These are phyloP conservation scores for Apogon talboti DNA, from an alignment of 2,797 vertebrate species.

Conservation along the genomic window DNA sequence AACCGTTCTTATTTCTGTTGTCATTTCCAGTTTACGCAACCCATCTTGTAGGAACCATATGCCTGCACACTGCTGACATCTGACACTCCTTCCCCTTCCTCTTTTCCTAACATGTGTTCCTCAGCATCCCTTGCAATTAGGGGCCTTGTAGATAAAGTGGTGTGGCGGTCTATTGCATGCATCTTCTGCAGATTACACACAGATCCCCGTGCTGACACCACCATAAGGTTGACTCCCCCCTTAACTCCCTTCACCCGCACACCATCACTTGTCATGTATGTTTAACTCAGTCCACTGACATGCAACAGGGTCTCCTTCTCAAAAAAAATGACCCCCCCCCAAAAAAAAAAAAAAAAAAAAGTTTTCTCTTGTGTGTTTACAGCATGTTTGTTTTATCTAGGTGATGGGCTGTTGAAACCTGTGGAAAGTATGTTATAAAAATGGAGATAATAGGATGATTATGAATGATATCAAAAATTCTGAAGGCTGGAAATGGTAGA, in stretches of 20 bases:
- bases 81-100: conserved; percentile 78
- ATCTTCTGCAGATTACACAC: conserved; percentile 70
- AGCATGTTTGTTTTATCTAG: conserved; percentile 52
- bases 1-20: conserved; percentile 45
- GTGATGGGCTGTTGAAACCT: conserved; percentile 28
- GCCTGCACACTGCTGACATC: conserved; percentile 65
- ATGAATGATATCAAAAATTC: background rate
- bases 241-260: conserved; percentile 45
- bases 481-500: background rate
- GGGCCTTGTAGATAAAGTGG: conserved; percentile 73
- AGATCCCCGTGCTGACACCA: conserved; percentile 65
- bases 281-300: conserved; percentile 73
- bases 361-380: conserved; percentile 56
- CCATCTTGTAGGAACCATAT: conserved; percentile 66
- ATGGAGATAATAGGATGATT: background rate
- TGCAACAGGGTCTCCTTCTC: conserved; percentile 63
- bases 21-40: conserved; percentile 62
- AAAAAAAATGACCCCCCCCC: background rate
- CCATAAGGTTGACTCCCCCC: conserved; percentile 44
- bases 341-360: conserved; percentile 23
- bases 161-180: conserved; percentile 49
- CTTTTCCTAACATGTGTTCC: conserved; percentile 80
- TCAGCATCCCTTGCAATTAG: conserved; percentile 73
- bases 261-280: conserved; percentile 70
- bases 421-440: background rate